Percentiles rank a stretch among this genome's conserved stretches.
Evolutionary conservation across 2,888 invertebrate species (phyloP).

Genomic region (Aphodius granarius): DNA sequence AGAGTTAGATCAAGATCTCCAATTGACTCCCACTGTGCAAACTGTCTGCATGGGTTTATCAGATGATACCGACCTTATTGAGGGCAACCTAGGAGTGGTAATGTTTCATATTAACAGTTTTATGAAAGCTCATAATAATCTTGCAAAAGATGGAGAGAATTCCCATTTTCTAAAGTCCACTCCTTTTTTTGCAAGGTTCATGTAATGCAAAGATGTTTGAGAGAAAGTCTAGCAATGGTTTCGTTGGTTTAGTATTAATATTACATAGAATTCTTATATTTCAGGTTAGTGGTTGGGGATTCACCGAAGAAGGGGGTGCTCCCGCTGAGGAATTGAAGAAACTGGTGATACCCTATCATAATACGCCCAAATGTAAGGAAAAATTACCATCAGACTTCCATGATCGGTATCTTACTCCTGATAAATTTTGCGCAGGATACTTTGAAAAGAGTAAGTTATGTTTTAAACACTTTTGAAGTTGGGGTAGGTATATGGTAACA

Average conservation of each 20-base stretch:
- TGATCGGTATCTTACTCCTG: conserved; percentile 22
- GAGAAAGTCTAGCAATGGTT: too few species aligned
- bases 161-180: too few species aligned
- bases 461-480: not conserved
- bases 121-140: conserved; percentile 33
- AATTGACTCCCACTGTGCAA: conserved; percentile 43
- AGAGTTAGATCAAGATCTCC: conserved; percentile 39
- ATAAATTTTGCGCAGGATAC: conserved; percentile 37
- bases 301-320: conserved; percentile 33
- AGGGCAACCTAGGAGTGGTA: conserved; percentile 35
- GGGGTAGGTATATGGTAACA: too few species aligned
- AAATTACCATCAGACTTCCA: conserved; percentile 28
- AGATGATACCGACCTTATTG: conserved; percentile 23
- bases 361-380: conserved; percentile 23
- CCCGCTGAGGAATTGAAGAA: conserved; percentile 38
- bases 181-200: too few species aligned
- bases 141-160: too few species aligned
- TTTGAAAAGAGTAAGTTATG: conserved; percentile 26
- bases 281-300: conserved; percentile 45
- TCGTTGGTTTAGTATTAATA: too few species aligned
- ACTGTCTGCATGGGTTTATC: conserved; percentile 45
- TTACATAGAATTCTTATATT: conserved; percentile 40
- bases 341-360: conserved; percentile 28
- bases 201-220: too few species aligned
- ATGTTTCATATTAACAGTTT: not conserved